Evolutionary conservation across 2,888 invertebrate species (phyloP).

Genomic region (Habrosyne pyritoides): DNA sequence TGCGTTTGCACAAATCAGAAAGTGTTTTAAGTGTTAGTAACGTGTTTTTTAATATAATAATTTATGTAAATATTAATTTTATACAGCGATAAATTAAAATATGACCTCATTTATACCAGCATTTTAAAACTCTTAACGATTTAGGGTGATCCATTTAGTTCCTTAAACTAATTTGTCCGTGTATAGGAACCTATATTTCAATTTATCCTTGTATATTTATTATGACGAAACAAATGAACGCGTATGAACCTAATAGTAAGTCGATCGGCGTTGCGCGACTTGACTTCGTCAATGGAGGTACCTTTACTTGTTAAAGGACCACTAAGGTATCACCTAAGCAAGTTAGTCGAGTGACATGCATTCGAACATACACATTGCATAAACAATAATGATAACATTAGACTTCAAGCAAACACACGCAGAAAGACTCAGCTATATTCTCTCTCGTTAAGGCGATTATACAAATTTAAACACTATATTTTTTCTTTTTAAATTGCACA

Average conservation of each 20-base stretch:
- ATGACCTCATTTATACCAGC: background rate
- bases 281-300: slow-evolving; percentile 7
- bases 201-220: slow-evolving; percentile 4
- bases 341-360: slow-evolving; percentile 47
- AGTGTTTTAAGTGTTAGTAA: background rate
- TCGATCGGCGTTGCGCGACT: slow-evolving; percentile 15
- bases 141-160: background rate
- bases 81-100: slow-evolving; percentile 7
- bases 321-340: slow-evolving; percentile 44
- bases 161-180: background rate
- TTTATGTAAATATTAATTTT: background rate
- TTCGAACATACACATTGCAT: slow-evolving; percentile 52
- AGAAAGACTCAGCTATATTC: slow-evolving; percentile 79
- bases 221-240: slow-evolving; percentile 7
- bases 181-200: slow-evolving; percentile 3
- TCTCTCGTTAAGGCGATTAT: slow-evolving; percentile 83
- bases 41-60: background rate
- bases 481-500: slow-evolving; percentile 73
- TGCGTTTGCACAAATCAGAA: background rate
- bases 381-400: slow-evolving; percentile 57
- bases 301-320: slow-evolving; percentile 17
- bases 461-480: slow-evolving; percentile 74
- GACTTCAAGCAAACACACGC: slow-evolving; percentile 70
- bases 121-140: background rate
- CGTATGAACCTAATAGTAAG: slow-evolving; percentile 10